Percentiles rank a stretch among this genome's conserved stretches.
phyloP scores from a whole-genome alignment of 2,113 vertebrate genomes.

The Oophaga pumilio region DNA sequence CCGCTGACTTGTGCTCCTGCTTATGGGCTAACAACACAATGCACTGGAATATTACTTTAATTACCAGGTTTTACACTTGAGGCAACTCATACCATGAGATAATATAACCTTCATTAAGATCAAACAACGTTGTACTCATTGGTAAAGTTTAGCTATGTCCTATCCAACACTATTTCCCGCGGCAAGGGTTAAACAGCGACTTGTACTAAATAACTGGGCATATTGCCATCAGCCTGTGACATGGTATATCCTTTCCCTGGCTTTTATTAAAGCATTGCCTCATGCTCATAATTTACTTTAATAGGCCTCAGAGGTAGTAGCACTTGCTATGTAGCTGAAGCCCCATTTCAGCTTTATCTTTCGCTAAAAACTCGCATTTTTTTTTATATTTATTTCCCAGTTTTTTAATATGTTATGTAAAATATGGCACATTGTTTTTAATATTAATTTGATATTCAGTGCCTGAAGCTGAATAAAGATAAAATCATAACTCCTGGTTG shows the following conservation, averaged over 20 bases:
- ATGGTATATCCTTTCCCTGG: neutral
- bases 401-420: neutral
- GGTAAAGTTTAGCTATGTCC: neutral
- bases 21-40: slow-evolving; percentile 45
- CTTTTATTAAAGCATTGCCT: neutral
- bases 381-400: neutral
- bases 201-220: neutral
- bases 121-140: neutral
- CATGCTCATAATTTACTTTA: neutral
- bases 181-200: neutral
- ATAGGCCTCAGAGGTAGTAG: neutral
- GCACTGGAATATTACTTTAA: slow-evolving; percentile 42
- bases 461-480: no score
- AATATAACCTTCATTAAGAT: slow-evolving; percentile 21
- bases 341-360: neutral
- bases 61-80: neutral
- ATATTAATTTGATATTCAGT: neutral
- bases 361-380: neutral
- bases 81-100: neutral
- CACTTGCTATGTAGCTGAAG: neutral
- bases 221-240: neutral
- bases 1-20: slow-evolving; percentile 30
- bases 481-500: neutral
- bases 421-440: neutral
- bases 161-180: neutral